phyloP scores from a whole-genome alignment of 2,113 vertebrate genomes.

The Ciconia maguari region DNA sequence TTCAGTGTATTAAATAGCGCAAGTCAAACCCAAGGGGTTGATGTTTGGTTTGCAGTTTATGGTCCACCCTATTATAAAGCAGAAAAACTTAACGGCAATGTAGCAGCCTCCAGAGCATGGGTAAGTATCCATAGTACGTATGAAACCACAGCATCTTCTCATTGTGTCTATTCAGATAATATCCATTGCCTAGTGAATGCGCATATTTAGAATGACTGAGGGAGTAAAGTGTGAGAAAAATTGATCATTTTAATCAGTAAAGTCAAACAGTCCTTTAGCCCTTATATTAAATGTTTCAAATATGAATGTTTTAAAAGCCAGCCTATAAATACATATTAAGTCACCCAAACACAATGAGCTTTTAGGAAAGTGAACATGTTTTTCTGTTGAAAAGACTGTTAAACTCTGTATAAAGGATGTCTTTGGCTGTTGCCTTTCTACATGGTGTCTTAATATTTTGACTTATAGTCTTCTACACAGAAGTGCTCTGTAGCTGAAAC shows the following conservation, averaged over 20 bases:
- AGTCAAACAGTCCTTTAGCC: neutral
- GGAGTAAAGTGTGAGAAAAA: neutral
- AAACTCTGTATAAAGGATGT: neutral
- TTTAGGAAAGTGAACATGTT: neutral
- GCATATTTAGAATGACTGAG: neutral
- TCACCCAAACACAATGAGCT: neutral
- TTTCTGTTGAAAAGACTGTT: neutral
- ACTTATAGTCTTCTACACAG: neutral
- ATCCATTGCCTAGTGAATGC: neutral
- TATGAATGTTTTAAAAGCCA: neutral
- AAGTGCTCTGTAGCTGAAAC: neutral
- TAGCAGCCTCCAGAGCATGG: conserved; percentile 77
- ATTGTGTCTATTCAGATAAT: neutral
- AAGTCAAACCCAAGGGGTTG: conserved; percentile 52
- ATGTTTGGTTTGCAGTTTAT: conserved; percentile 82
- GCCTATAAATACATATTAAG: neutral
- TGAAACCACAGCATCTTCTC: neutral
- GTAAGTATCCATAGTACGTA: conserved; percentile 45
- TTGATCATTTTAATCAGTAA: neutral
- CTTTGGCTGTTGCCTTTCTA: neutral
- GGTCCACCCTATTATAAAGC: conserved; percentile 79
- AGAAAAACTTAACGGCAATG: conserved; percentile 84
- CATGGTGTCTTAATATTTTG: neutral
- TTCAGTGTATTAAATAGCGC: conserved; percentile 79
- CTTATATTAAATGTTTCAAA: neutral